These are phyloP conservation scores for Meteorus cinctellus DNA, from an alignment of 2,888 invertebrate species.

Conservation along the genomic window DNA sequence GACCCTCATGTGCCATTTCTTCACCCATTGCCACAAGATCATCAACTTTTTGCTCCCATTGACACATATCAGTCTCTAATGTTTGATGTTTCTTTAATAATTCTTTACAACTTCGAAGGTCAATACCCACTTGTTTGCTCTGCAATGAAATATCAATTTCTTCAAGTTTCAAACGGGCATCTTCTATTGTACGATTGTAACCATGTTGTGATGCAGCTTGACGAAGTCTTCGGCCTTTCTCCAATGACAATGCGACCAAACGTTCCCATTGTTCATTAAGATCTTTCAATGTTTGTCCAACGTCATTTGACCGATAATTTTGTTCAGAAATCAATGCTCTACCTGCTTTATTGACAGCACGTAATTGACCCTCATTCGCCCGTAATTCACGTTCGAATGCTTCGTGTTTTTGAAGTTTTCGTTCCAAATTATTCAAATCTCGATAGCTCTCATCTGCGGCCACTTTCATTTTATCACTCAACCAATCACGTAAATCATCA, in stretches of 20 bases:
- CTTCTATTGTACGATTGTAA: constrained; percentile 87
- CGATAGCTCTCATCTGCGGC: constrained; percentile 95
- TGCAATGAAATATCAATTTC: constrained; percentile 87
- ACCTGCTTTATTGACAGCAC: constrained; percentile 88
- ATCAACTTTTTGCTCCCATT: constrained; percentile 88
- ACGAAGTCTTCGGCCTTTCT: constrained; percentile 84
- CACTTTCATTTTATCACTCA: constrained; percentile 91
- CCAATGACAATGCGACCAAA: constrained; percentile 80
- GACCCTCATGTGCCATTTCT: constrained; percentile 93
- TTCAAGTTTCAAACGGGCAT: constrained; percentile 88
- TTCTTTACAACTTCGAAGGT: constrained; percentile 93
- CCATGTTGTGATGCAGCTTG: constrained; percentile 91
- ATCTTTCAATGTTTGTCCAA: constrained; percentile 80
- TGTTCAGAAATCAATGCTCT: constrained; percentile 82
- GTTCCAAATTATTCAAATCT: constrained; percentile 90
- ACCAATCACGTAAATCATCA: constrained; percentile 92
- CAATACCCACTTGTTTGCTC: constrained; percentile 89
- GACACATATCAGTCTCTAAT: constrained; percentile 88
- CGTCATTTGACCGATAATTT: constrained; percentile 81
- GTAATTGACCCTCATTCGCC: constrained; percentile 93
- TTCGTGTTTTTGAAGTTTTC: constrained; percentile 96
- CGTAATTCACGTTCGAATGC: constrained; percentile 96
- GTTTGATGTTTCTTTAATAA: constrained; percentile 91
- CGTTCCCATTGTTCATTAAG: constrained; percentile 87
- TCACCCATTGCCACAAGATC: constrained; percentile 87